Base-by-base conservation (phyloP, 2,888 invertebrate species). In the Myopa tessellatipennis region DNA sequence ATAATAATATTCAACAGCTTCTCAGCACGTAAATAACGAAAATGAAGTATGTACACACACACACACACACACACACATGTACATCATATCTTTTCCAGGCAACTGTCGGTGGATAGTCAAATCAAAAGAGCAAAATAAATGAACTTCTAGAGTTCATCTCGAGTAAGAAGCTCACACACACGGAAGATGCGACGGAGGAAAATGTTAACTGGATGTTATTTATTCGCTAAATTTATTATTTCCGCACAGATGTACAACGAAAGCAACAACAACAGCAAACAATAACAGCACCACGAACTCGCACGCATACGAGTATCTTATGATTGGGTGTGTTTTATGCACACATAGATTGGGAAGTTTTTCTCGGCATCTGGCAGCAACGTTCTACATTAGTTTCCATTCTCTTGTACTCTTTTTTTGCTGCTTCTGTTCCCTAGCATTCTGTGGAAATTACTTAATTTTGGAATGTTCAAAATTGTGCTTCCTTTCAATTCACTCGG, bases 201-300 rank as follows among this genome's bases (percentile, higher is more conserved):
- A 80, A 80, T 79, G 82, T 80, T 81, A 79, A 79, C 79, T 79
- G 81, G 55, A 76, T 74, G 80, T 81, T 82, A 78, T 81, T 82
- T 82, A 81, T 80, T 80, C 81, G 80, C 80, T 80, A 80, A 80
- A 81, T 81, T 80, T 80, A 80, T 80, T 81, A 80, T 79, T 82
- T 80, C 79, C 81, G 80, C 82, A 79, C 80, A 82, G 80, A 79
- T 80, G 76, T 78, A 80, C 80, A 8, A 40, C 68, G 36, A 52
- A 10, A 68, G 65, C 52, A 67, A 52, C 63, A 70, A 34, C n/a
- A 63, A 61, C 10, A 67, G 26, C 26, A 26, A 26, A 58, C 77
- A 67, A 16, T 14, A 68, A 60, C 61, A 74, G 52, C 55, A 71
- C 14, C 73, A 73, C 18, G 10, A 65, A 74, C 52, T 36, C 8